Conservation (phyloP, 2,888 invertebrate genomes). For the Metallyticus violacea region DNA sequence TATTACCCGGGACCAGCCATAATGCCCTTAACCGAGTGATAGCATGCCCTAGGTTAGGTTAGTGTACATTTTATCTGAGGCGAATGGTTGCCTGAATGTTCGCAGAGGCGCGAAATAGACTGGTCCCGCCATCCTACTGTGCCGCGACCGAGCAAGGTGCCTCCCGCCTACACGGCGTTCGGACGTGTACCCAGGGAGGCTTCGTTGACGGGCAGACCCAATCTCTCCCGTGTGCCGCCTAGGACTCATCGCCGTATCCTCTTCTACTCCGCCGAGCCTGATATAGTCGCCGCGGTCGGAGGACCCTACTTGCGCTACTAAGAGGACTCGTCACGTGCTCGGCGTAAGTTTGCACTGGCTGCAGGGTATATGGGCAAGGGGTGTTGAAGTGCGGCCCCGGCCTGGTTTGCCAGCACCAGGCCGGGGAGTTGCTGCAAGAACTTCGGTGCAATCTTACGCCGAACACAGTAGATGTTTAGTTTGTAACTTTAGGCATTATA, state of each 20-base stretch:
- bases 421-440: neutral
- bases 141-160: slow-evolving; percentile 79
- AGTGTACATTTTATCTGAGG: too few species aligned
- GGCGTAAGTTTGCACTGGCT: neutral
- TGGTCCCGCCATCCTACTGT: slow-evolving; percentile 89
- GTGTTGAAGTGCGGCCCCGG: neutral
- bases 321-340: slow-evolving; percentile 49
- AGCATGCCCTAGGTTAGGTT: too few species aligned
- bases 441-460: neutral
- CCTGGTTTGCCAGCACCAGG: neutral
- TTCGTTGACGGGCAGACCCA: slow-evolving; percentile 42
- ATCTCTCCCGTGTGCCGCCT: slow-evolving; percentile 52
- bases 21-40: too few species aligned
- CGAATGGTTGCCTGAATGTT: slow-evolving; percentile 41
- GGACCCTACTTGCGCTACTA: slow-evolving; percentile 32
- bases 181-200: slow-evolving; percentile 52
- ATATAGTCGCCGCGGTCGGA: slow-evolving; percentile 53
- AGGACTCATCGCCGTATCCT: slow-evolving; percentile 57
- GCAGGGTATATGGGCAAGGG: neutral
- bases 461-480: too few species aligned
- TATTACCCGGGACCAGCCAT: too few species aligned
- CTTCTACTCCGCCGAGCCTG: slow-evolving; percentile 52
- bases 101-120: slow-evolving; percentile 74
- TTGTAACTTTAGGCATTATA: neutral
- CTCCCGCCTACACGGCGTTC: slow-evolving; percentile 82